Evolutionary conservation across 2,797 vertebrate genomes (phyloP).

Genomic region (Eulemur rubriventer): DNA sequence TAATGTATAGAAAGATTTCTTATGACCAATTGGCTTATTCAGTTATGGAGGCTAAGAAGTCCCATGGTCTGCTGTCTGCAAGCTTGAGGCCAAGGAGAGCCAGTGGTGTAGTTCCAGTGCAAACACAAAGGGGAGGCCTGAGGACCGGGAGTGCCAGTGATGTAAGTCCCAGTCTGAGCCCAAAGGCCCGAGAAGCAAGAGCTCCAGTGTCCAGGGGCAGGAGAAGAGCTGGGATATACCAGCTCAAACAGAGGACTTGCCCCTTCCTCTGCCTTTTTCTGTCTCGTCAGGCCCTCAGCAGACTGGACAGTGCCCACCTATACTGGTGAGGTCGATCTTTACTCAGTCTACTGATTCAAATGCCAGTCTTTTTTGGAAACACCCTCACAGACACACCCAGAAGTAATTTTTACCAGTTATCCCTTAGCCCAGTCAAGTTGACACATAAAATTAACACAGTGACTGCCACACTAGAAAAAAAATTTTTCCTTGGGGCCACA

Average conservation of each 20-base stretch:
- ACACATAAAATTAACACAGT: too few relatives aligned
- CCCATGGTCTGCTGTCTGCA: not conserved
- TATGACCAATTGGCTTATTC: not conserved
- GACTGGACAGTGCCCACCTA: too few relatives aligned
- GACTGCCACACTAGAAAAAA: too few relatives aligned
- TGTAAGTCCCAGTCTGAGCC: too few relatives aligned
- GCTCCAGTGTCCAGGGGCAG: not conserved
- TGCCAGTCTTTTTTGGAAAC: not conserved
- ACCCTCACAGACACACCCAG: not conserved
- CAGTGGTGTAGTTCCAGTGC: not conserved
- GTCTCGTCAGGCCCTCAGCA: not conserved
- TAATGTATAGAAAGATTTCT: not conserved
- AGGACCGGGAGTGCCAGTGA: too few relatives aligned
- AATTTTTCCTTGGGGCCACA: too few relatives aligned
- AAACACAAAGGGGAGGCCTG: not conserved
- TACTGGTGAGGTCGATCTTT: not conserved
- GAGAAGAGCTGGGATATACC: not conserved
- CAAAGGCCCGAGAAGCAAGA: not conserved
- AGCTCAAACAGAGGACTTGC: not conserved
- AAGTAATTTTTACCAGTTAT: not conserved
- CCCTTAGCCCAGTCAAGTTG: too few relatives aligned
- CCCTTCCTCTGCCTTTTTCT: not conserved
- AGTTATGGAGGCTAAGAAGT: not conserved
- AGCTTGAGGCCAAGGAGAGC: not conserved
- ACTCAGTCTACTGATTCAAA: not conserved